Percentiles rank a stretch among this genome's conserved stretches.
phyloP scores from a whole-genome alignment of 2,113 vertebrate genomes.

The Takifugu bimaculatus region DNA sequence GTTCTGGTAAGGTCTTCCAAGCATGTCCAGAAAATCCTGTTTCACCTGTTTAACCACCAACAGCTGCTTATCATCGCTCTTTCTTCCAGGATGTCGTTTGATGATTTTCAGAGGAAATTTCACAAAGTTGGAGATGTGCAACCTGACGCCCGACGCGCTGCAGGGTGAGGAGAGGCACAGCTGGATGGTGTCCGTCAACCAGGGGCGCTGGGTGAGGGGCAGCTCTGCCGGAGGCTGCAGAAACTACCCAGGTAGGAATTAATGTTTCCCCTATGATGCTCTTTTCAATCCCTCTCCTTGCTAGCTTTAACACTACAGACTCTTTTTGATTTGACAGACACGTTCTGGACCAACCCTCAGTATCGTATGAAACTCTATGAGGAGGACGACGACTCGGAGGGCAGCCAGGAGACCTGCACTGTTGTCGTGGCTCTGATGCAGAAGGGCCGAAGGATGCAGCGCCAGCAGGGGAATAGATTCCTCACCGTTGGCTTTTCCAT shows the following conservation, averaged over 20 bases:
- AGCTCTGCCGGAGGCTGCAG: conserved; percentile 96
- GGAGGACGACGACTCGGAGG: conserved; percentile 88
- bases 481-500: conserved; percentile 95
- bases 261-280: neutral
- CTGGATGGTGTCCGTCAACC: conserved; percentile 89
- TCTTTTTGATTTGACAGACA: conserved; percentile 73
- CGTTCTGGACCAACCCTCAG: conserved; percentile 98
- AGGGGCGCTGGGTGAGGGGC: conserved; percentile 96
- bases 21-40: neutral
- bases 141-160: conserved; percentile 90
- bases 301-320: no score
- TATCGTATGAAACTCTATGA: conserved; percentile 90
- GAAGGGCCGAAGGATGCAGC: conserved; percentile 92
- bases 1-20: conserved; percentile 84
- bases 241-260: conserved; percentile 83
- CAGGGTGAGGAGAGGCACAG: conserved; percentile 82
- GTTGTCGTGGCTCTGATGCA: conserved; percentile 96
- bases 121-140: conserved; percentile 97
- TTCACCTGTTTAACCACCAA: neutral
- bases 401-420: conserved; percentile 83
- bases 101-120: conserved; percentile 88
- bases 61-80: neutral
- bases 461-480: conserved; percentile 81
- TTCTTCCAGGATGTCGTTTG: conserved; percentile 86
- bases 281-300: neutral